These are phyloP conservation scores for Panagrolaimus sp. DNA, from an alignment of 1,140 invertebrate genomes.

Conservation along the genomic window DNA sequence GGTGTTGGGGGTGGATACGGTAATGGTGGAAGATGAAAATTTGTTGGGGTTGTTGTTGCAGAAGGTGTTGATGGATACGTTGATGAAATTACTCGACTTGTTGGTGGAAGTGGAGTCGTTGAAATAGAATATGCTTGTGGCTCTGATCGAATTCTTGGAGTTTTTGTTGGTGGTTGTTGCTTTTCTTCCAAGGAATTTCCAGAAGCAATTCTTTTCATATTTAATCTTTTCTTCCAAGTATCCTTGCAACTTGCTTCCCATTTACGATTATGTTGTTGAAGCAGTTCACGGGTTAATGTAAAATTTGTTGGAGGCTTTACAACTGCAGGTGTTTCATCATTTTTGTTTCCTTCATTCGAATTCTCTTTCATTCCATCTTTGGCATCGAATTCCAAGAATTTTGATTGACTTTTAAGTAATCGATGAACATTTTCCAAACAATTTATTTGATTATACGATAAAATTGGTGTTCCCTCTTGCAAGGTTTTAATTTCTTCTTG, in stretches of 20 bases:
- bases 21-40: neutral
- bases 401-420: conserved; percentile 52
- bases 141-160: neutral
- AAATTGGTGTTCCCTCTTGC: conserved; percentile 10
- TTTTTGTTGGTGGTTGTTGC: neutral
- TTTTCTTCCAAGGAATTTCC: no score
- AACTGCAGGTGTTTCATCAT: neutral
- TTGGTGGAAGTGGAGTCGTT: no score
- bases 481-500: conserved; percentile 10
- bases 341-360: neutral
- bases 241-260: conserved; percentile 49
- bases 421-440: conserved; percentile 58
- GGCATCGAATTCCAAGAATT: conserved; percentile 4
- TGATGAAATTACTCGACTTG: no score
- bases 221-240: conserved; percentile 36
- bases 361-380: conserved; percentile 6
- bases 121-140: neutral
- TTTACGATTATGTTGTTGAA: conserved; percentile 45
- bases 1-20: conserved; percentile 2
- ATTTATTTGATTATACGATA: conserved; percentile 54
- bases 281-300: conserved; percentile 43
- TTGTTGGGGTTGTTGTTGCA: no score
- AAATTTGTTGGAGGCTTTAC: conserved; percentile 19
- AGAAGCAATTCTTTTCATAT: conserved; percentile 24
- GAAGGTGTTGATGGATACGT: no score